Percentiles rank a stretch among this genome's conserved stretches.
Conservation (phyloP, 2,888 invertebrate genomes). For the Busseola fusca region DNA sequence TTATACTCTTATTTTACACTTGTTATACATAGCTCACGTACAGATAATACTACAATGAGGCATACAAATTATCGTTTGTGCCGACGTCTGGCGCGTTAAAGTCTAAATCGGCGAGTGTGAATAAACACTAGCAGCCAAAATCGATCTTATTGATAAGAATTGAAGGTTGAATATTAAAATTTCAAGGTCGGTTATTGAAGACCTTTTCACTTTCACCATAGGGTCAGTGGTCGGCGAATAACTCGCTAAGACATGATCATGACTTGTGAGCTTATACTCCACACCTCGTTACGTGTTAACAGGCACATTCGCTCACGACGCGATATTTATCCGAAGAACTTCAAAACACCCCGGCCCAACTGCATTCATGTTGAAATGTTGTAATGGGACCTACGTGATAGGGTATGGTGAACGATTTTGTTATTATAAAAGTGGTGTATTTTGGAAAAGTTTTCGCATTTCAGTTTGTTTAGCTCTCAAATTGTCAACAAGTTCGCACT, state of each 20-base stretch:
- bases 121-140: conserved; percentile 49
- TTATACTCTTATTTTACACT: conserved; percentile 80
- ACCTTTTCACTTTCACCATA: conserved; percentile 72
- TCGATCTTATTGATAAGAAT: conserved; percentile 48
- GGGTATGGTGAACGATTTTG: conserved; percentile 54
- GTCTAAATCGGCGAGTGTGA: conserved; percentile 72
- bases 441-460: conserved; percentile 20
- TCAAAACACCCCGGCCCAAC: conserved; percentile 76
- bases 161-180: conserved; percentile 64
- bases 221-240: conserved; percentile 88
- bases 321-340: conserved; percentile 86
- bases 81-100: conserved; percentile 79
- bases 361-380: conserved; percentile 77
- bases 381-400: conserved; percentile 81
- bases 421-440: conserved; percentile 39
- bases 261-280: conserved; percentile 88
- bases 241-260: conserved; percentile 88
- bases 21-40: conserved; percentile 85
- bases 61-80: conserved; percentile 87
- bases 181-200: conserved; percentile 57
- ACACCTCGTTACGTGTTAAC: conserved; percentile 89
- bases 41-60: conserved; percentile 87
- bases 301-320: conserved; percentile 88
- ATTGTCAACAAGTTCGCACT: not conserved
- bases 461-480: conserved; percentile 5